phyloP scores from a whole-genome alignment of 2,888 invertebrate species.

The Tigriopus californicus region DNA sequence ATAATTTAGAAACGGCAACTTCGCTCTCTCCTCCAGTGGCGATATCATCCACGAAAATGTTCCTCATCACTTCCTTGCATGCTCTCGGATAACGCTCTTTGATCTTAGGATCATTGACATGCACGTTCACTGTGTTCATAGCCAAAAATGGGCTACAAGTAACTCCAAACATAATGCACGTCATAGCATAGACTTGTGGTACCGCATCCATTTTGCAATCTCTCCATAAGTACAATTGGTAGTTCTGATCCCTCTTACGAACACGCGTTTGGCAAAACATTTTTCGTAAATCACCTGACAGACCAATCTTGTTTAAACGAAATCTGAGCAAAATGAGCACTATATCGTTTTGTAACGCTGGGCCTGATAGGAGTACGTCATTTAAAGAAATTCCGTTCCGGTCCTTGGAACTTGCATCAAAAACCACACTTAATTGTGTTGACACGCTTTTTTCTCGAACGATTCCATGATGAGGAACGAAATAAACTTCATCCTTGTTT shows the following conservation, averaged over 20 bases:
- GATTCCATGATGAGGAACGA: background rate
- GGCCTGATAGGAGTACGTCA: background rate
- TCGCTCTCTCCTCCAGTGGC: too few species aligned
- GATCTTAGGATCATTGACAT: background rate
- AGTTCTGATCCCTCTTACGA: background rate
- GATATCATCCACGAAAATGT: background rate
- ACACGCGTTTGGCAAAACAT: background rate
- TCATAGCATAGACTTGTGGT: background rate
- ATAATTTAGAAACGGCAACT: too few species aligned
- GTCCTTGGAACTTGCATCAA: background rate
- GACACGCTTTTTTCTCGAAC: background rate
- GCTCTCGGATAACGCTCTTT: background rate
- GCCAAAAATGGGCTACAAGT: background rate
- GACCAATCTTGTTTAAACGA: background rate
- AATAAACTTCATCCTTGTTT: background rate
- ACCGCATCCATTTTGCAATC: background rate
- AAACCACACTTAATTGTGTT: background rate
- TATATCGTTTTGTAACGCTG: background rate
- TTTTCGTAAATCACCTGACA: background rate
- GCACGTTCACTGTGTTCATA: background rate
- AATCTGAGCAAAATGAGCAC: background rate
- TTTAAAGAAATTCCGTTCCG: background rate
- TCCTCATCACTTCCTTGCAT: background rate
- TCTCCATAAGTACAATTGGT: background rate
- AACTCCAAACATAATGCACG: background rate